phyloP scores from a whole-genome alignment of 30 jellyfish, hydroid and myxozoan species.

The Hydra vulgaris region DNA sequence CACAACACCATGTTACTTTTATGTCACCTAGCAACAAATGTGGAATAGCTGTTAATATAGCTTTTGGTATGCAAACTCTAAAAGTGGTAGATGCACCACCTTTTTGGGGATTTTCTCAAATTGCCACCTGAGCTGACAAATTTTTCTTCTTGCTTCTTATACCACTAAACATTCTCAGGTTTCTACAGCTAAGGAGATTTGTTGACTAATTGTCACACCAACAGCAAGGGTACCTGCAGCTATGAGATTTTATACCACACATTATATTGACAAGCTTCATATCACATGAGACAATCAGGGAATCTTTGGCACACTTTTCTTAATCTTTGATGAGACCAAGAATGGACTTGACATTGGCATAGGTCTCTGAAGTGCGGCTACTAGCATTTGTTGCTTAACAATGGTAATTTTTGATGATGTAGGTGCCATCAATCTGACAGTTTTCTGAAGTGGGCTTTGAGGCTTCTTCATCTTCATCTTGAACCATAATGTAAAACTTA shows the following conservation, averaged over 20 bases:
- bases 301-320: neutral
- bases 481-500: neutral
- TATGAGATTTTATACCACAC: neutral
- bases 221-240: neutral
- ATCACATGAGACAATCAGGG: neutral
- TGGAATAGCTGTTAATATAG: neutral
- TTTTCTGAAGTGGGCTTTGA: neutral
- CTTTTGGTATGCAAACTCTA: neutral
- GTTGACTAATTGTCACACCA: neutral
- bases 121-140: neutral
- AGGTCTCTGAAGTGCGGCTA: neutral
- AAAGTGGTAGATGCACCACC: neutral
- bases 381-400: neutral
- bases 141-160: neutral
- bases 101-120: neutral
- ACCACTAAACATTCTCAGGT: neutral
- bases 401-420: neutral
- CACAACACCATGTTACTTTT: too few species aligned
- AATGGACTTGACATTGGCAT: neutral
- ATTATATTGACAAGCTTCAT: neutral
- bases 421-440: neutral
- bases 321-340: neutral
- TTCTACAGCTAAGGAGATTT: neutral
- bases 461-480: neutral
- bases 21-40: neutral